Evolutionary conservation across 1,140 invertebrate genomes (phyloP).

Genomic region (Tetragnatha versicolor): DNA sequence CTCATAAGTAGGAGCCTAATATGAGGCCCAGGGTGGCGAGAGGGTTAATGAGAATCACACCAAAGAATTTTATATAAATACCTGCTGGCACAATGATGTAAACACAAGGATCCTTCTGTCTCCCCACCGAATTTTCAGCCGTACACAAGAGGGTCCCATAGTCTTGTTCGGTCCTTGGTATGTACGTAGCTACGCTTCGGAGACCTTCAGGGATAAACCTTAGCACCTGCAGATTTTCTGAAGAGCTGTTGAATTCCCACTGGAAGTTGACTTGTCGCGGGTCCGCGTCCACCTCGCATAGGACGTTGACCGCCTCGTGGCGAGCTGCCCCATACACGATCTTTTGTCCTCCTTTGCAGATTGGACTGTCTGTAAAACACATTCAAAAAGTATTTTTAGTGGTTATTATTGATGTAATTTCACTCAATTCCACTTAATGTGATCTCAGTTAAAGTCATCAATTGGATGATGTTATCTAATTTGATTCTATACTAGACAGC

Average conservation of each 20-base stretch:
- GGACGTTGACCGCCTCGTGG: slow-evolving; percentile 85
- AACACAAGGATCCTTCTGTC: slow-evolving; percentile 57
- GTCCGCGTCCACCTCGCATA: slow-evolving; percentile 87
- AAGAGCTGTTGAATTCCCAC: slow-evolving; percentile 92
- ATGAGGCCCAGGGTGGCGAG: no score
- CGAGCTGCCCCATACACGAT: slow-evolving; percentile 86
- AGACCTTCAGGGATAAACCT: slow-evolving; percentile 66
- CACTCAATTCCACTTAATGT: no score
- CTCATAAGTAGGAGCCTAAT: no score
- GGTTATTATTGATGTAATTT: not conserved
- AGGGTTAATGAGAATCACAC: no score
- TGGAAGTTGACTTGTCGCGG: slow-evolving; percentile 79
- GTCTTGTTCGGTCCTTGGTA: slow-evolving; percentile 71
- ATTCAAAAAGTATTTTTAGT: not conserved
- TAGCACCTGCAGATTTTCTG: slow-evolving; percentile 76
- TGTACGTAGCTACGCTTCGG: slow-evolving; percentile 73
- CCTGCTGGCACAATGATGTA: slow-evolving; percentile 57
- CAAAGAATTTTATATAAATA: no score
- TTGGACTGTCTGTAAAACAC: slow-evolving; percentile 78
- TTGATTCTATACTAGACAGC: no score
- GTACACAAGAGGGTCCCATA: slow-evolving; percentile 69
- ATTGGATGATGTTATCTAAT: no score
- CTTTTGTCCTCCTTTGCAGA: slow-evolving; percentile 81
- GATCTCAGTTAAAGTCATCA: no score
- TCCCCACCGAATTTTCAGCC: slow-evolving; percentile 56